Evolutionary conservation across 30 jellyfish, hydroid and myxozoan species (phyloP).

Genomic region (Haliclystus octoradiatus): DNA sequence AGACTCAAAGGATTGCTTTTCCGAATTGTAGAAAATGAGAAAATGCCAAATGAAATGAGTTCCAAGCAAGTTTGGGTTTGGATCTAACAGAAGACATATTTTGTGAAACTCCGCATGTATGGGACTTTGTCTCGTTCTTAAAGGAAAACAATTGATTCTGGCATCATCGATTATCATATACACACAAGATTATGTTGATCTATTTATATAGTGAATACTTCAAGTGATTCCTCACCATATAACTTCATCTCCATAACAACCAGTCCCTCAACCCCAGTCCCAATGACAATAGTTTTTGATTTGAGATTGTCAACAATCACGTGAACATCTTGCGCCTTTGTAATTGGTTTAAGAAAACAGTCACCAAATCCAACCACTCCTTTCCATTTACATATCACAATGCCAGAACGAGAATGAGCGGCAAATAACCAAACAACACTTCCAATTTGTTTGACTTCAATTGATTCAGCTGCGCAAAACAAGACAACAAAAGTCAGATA

Average conservation of each 20-base stretch:
- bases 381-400: slow-evolving; percentile 81
- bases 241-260: not conserved
- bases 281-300: not conserved
- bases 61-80: too few relatives aligned
- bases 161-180: too few relatives aligned
- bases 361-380: slow-evolving; percentile 59
- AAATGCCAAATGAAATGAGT: too few relatives aligned
- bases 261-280: not conserved
- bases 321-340: not conserved
- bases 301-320: not conserved
- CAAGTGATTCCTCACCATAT: not conserved
- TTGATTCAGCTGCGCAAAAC: not conserved
- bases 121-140: too few relatives aligned
- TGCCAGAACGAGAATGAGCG: slow-evolving; percentile 45
- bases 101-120: too few relatives aligned
- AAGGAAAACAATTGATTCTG: too few relatives aligned
- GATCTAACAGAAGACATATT: too few relatives aligned
- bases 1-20: too few relatives aligned
- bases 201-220: too few relatives aligned
- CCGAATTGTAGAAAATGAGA: too few relatives aligned
- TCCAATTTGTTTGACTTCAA: not conserved
- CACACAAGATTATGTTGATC: too few relatives aligned
- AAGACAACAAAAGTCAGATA: not conserved
- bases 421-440: not conserved
- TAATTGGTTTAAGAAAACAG: slow-evolving; percentile 12